Evolutionary conservation across 2,888 invertebrate genomes (phyloP), one percentile per base, ranked within the genome.

Genomic region (Polyommatus iphigenia): DNA sequence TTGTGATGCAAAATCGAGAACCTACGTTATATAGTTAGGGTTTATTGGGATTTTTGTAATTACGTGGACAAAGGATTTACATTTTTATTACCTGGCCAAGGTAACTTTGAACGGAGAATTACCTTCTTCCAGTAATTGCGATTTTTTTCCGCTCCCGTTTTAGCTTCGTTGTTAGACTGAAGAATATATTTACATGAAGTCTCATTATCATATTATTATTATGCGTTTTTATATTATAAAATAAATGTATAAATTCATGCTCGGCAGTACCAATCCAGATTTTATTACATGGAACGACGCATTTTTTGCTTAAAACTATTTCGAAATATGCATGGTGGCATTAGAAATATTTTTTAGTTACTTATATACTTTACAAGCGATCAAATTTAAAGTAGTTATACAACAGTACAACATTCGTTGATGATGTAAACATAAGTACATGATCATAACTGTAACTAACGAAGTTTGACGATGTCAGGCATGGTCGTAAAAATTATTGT

Each of bases 1-100:
- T 92, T 93, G 92, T 90, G 86, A 92, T 92, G 92, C 90, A 92
- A 93, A 93, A 90, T 85, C 82, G 84, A 82, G 83, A 81, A 82
- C 80, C 79, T 73, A 82, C 81, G 71, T 71, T 18, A 77, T 79
- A 78, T 57, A 75, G 78, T 78, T 77, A 67, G 77, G 78, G 71
- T 81, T 81, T 82, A 81, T 79, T 81, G 81, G 81, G 80, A 78
- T 83, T 81, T 83, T 83, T 84, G 85, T 86, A 89, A 90, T 91
- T 91, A 90, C 83, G 73, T 76, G 85, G 84, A 88, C 88, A 88
- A 90, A 89, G 88, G 82, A 91, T 92, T 92, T 87, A 88, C 92
- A 92, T 91, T 90, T 91, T 91, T 88, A 91, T 91, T 89, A 85
- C 24, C 62, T 75, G 67, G 29, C 29, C 18, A 29, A 24, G 73